Evolutionary conservation across 1,140 invertebrate species (phyloP).

Genomic region (Globodera rostochiensis): DNA sequence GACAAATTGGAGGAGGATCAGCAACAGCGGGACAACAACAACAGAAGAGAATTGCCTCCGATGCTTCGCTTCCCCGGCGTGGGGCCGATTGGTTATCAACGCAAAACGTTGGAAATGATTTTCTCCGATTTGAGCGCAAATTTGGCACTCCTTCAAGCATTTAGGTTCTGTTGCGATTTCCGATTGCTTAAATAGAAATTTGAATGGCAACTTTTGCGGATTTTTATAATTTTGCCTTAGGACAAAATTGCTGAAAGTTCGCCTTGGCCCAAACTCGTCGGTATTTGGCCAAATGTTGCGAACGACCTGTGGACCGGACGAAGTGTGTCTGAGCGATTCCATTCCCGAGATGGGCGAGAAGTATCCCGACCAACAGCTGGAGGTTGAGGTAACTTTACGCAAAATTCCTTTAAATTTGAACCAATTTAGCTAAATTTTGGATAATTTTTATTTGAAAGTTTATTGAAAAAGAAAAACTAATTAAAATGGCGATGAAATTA

Average conservation of each 20-base stretch:
- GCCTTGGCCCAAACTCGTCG: slow-evolving; percentile 40
- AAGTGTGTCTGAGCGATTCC: slow-evolving; percentile 52
- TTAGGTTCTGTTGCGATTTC: slow-evolving; percentile 24
- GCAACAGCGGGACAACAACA: not conserved
- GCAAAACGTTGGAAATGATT: slow-evolving; percentile 42
- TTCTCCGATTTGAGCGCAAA: slow-evolving; percentile 46
- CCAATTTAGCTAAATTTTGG: too few species aligned
- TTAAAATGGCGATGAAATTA: not conserved
- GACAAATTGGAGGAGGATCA: slow-evolving; percentile 1
- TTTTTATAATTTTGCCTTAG: slow-evolving; percentile 28
- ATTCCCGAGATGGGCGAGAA: slow-evolving; percentile 48
- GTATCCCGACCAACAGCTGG: slow-evolving; percentile 49
- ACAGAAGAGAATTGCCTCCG: not conserved
- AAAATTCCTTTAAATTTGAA: not conserved
- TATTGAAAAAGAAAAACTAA: too few species aligned
- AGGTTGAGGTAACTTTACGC: slow-evolving; percentile 28
- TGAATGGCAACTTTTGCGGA: too few species aligned
- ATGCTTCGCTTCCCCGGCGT: slow-evolving; percentile 41
- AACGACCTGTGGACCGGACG: slow-evolving; percentile 44
- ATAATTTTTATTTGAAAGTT: too few species aligned
- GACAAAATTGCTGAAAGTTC: slow-evolving; percentile 42
- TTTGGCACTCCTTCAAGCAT: slow-evolving; percentile 40
- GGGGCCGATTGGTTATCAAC: not conserved
- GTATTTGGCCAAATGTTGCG: slow-evolving; percentile 48
- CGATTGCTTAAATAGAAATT: not conserved